phyloP scores from a whole-genome alignment of 1,140 invertebrate species.

The Drosophila nebulosa region DNA sequence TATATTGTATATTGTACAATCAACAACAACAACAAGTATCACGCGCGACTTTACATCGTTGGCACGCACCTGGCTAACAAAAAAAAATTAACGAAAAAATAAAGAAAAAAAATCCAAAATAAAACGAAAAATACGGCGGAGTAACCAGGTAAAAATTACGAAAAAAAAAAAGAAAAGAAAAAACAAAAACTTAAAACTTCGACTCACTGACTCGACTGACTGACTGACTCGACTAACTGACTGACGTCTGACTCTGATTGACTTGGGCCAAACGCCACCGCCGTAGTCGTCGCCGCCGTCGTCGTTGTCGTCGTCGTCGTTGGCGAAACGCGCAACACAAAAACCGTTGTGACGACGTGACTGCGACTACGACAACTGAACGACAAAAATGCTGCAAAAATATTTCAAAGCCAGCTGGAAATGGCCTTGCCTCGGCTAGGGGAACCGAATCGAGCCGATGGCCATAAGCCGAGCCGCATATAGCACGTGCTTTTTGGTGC shows the following conservation, averaged over 20 bases:
- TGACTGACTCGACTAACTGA: conserved; percentile 9
- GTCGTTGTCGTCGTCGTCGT: neutral
- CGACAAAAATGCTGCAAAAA: conserved; percentile 59
- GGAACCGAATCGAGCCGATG: conserved; percentile 12
- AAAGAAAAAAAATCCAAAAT: neutral
- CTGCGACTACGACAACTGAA: conserved; percentile 76
- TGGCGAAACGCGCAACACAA: conserved; percentile 57
- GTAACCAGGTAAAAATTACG: conserved; percentile 12
- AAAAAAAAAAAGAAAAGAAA: conserved; percentile 6
- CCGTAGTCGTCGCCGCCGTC: neutral
- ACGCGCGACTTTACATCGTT: conserved; percentile 35
- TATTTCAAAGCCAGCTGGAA: conserved; percentile 15
- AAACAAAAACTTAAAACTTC: conserved; percentile 11
- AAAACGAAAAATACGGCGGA: neutral
- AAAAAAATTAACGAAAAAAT: conserved; percentile 4
- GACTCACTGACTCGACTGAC: conserved; percentile 8
- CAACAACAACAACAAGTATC: conserved; percentile 17
- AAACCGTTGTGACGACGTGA: conserved; percentile 75
- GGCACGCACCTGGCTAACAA: conserved; percentile 34
- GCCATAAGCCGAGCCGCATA: neutral
- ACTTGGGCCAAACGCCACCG: conserved; percentile 62
- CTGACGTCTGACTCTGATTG: conserved; percentile 25
- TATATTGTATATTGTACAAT: neutral
- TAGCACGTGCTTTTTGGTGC: conserved; percentile 64
- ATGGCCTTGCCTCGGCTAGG: neutral